Evolutionary conservation across 2,113 vertebrate genomes (phyloP).

Genomic region (Athene cunicularia): DNA sequence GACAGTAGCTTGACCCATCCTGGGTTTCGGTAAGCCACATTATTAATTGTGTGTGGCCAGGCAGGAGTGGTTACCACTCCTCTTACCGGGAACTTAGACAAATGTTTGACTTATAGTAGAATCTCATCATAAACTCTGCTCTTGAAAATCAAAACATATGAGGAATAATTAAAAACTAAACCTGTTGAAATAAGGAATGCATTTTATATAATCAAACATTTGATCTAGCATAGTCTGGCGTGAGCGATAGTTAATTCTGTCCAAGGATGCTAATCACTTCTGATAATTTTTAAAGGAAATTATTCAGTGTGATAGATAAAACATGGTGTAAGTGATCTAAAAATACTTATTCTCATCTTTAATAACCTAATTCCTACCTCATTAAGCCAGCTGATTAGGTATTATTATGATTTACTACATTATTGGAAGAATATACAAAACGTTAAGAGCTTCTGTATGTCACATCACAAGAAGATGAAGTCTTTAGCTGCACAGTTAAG

Average conservation of each 20-base stretch:
- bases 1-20: not conserved
- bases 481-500: slow-evolving; percentile 38
- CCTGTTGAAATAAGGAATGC: not conserved
- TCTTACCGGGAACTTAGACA: not conserved
- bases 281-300: slow-evolving; percentile 45
- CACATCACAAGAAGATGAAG: not conserved
- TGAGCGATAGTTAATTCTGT: not conserved
- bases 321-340: slow-evolving; percentile 29
- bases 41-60: rapidly evolving
- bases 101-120: not conserved
- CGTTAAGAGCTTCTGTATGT: not conserved
- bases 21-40: not conserved
- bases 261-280: not conserved
- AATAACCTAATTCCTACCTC: slow-evolving; percentile 49
- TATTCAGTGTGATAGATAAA: slow-evolving; percentile 38
- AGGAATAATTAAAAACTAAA: not conserved
- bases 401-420: slow-evolving; percentile 51
- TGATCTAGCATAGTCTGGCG: not conserved
- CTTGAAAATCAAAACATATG: not conserved
- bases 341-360: slow-evolving; percentile 51
- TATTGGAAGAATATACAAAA: not conserved
- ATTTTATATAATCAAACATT: not conserved
- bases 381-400: slow-evolving; percentile 59
- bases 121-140: not conserved
- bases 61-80: not conserved